phyloP scores from a whole-genome alignment of 2,888 invertebrate species.

The Cynaeus angustus region DNA sequence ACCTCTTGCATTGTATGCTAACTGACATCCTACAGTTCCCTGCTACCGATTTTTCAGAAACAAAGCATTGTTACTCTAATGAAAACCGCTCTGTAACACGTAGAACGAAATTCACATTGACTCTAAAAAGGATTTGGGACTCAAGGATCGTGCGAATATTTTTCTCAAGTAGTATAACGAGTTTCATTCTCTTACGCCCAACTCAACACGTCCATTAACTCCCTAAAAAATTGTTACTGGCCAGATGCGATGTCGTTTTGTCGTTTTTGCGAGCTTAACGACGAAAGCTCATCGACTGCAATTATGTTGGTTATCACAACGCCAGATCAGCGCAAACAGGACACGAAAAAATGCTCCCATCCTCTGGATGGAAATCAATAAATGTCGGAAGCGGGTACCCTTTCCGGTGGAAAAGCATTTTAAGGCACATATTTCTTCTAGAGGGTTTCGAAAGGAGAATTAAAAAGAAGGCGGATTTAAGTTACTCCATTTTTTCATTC shows the following conservation, averaged over 20 bases:
- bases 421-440: no score
- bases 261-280: slow-evolving; percentile 20
- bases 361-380: neutral
- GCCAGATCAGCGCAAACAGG: slow-evolving; percentile 15
- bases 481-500: no score
- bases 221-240: slow-evolving; percentile 16
- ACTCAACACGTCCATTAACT: slow-evolving; percentile 25
- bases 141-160: no score
- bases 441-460: no score
- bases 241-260: slow-evolving; percentile 20
- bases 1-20: neutral
- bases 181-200: neutral
- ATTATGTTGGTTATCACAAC: slow-evolving; percentile 17
- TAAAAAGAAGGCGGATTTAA: no score
- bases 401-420: neutral
- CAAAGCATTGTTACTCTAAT: neutral
- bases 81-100: neutral
- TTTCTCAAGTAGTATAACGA: slow-evolving; percentile 5
- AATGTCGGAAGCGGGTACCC: neutral
- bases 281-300: slow-evolving; percentile 27
- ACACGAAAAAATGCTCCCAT: neutral
- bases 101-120: no score
- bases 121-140: no score
- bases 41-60: neutral
- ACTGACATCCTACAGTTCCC: neutral